These are phyloP conservation scores for Tenebrosternarchus preto DNA, from an alignment of 2,113 vertebrate genomes.

Conservation along the genomic window DNA sequence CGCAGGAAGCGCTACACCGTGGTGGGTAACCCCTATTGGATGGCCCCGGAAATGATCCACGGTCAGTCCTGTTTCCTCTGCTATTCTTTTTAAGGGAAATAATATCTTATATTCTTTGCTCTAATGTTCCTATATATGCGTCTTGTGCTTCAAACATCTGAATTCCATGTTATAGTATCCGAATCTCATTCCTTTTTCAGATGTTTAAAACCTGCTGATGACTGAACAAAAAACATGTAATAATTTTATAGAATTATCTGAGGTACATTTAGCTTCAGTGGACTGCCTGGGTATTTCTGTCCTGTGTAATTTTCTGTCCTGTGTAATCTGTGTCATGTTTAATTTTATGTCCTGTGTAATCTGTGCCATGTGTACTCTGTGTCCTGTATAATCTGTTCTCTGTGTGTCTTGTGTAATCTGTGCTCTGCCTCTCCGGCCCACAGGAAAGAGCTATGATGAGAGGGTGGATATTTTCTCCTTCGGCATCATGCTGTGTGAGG, in stretches of 20 bases:
- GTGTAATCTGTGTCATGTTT: too few relatives aligned
- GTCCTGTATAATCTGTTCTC: conserved; percentile 17
- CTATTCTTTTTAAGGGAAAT: neutral
- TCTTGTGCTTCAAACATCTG: too few relatives aligned
- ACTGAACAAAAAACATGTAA: too few relatives aligned
- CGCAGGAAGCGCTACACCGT: conserved; percentile 95
- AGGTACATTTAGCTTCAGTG: too few relatives aligned
- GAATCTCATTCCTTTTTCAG: too few relatives aligned
- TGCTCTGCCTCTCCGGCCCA: neutral
- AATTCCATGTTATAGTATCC: too few relatives aligned
- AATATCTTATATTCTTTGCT: too few relatives aligned
- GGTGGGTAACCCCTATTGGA: conserved; percentile 99
- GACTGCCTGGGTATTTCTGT: too few relatives aligned
- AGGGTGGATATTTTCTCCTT: conserved; percentile 98
- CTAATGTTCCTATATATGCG: too few relatives aligned
- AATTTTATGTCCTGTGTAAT: neutral
- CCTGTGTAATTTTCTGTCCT: too few relatives aligned
- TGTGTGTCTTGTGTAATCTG: conserved; percentile 23
- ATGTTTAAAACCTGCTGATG: too few relatives aligned
- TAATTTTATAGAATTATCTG: too few relatives aligned
- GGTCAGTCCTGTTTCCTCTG: conserved; percentile 71
- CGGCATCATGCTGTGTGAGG: conserved; percentile 97
- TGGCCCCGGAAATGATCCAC: conserved; percentile 99
- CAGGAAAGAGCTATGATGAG: conserved; percentile 95
- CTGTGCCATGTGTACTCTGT: neutral